Conservation (phyloP, 2,888 invertebrate species). For the Formica aserva region DNA sequence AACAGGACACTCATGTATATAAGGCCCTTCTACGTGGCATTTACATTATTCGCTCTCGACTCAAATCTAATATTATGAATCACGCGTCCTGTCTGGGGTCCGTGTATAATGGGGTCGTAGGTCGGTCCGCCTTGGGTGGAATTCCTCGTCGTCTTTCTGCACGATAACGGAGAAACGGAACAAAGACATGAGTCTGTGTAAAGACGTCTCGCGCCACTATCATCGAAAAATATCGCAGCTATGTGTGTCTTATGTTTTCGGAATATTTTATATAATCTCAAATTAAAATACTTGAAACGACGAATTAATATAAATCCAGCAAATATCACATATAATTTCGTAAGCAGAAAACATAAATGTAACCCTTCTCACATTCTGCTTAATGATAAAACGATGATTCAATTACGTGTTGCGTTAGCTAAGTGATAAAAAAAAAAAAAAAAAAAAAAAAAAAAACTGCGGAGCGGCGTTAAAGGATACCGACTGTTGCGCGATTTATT, state of each 20-base stretch:
- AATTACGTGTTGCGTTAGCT: conserved; percentile 17
- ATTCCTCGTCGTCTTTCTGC: conserved; percentile 64
- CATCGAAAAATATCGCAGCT: conserved; percentile 19
- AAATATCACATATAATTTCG: not conserved
- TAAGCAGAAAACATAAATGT: not conserved
- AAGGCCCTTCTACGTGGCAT: conserved; percentile 71
- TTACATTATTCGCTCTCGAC: conserved; percentile 79
- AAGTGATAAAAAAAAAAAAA: not conserved
- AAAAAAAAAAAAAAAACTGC: not conserved
- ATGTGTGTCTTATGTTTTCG: not conserved
- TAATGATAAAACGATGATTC: not conserved
- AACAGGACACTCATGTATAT: conserved; percentile 62
- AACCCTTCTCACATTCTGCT: not conserved
- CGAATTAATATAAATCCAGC: conserved; percentile 14
- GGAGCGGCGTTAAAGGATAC: conserved; percentile 41
- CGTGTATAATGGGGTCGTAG: conserved; percentile 79
- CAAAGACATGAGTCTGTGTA: conserved; percentile 55
- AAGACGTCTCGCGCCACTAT: conserved; percentile 2
- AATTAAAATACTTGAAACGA: not conserved
- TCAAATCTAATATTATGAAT: conserved; percentile 81
- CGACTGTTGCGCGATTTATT: conserved; percentile 66
- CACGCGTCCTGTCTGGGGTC: conserved; percentile 74
- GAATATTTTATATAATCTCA: not conserved
- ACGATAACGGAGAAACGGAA: conserved; percentile 61
- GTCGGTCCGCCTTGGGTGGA: conserved; percentile 76